Conservation (phyloP, 2,113 vertebrate genomes). For the Seriola quinqueradiata region DNA sequence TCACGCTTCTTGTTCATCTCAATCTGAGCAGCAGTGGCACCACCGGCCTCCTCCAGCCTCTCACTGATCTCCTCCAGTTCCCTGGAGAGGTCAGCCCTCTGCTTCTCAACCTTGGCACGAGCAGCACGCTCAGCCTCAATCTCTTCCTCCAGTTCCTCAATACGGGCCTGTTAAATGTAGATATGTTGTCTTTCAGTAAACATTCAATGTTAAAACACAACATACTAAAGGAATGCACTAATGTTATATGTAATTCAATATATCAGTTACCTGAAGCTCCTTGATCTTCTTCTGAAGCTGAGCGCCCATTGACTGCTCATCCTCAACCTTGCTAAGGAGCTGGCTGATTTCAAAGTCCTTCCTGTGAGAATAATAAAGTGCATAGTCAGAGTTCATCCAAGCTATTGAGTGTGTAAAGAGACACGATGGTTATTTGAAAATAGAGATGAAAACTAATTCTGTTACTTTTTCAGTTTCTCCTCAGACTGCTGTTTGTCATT, state of each 20-base stretch:
- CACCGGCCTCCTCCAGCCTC: no score
- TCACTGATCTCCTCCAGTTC: no score
- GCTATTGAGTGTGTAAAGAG: no score
- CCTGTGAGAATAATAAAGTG: no score
- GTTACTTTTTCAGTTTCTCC: no score
- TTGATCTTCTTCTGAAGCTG: conserved; percentile 79
- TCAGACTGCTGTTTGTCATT: no score
- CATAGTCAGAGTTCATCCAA: no score
- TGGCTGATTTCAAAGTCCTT: no score
- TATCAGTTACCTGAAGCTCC: conserved; percentile 66
- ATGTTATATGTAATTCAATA: neutral
- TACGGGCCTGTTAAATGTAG: conserved; percentile 63
- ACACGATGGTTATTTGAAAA: no score
- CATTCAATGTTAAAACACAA: neutral
- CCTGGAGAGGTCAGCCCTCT: conserved; percentile 62
- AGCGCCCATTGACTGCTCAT: conserved; percentile 75
- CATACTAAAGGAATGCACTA: neutral
- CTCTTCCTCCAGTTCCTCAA: conserved; percentile 84
- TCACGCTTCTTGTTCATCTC: no score
- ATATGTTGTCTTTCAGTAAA: neutral
- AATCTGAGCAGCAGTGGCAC: no score
- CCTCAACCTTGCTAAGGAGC: conserved; percentile 74
- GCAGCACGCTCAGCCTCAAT: conserved; percentile 84
- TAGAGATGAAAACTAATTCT: no score
- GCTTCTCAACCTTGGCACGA: conserved; percentile 89